phyloP scores from a whole-genome alignment of 2,797 vertebrate genomes.

The Lagorchestes hirsutus region DNA sequence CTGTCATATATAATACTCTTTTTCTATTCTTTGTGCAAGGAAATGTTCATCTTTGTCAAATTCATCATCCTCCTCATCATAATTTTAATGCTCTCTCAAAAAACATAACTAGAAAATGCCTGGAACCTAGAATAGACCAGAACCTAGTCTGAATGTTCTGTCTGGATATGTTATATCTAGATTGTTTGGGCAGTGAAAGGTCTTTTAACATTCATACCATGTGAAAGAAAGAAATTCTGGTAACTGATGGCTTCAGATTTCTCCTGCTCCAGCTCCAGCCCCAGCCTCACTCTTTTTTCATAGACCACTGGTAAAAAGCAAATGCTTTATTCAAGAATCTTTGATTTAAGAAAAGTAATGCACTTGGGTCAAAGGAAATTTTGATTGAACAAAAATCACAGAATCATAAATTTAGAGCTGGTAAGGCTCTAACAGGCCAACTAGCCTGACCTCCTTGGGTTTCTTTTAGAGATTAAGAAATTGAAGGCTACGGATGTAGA shows the following conservation, averaged over 20 bases:
- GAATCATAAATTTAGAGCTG: not conserved
- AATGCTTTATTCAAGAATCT: not conserved
- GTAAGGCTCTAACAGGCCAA: not conserved
- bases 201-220: not conserved
- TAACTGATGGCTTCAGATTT: not conserved
- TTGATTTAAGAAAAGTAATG: not conserved
- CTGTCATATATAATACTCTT: not conserved
- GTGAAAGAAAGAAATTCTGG: not conserved
- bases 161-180: slow-evolving; percentile 28
- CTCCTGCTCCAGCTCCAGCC: not conserved
- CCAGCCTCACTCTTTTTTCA: not conserved
- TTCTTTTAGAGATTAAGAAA: not conserved
- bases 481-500: not conserved
- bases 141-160: not conserved
- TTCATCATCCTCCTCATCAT: not conserved
- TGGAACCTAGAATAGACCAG: slow-evolving; percentile 31
- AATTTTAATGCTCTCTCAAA: not conserved
- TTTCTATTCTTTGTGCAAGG: not conserved
- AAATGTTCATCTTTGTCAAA: not conserved
- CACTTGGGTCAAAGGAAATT: not conserved
- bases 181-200: not conserved
- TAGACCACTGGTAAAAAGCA: not conserved
- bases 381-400: not conserved
- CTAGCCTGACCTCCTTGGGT: not conserved
- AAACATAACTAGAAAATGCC: slow-evolving; percentile 7